Percentiles rank a stretch among this genome's conserved stretches.
Evolutionary conservation across 2,888 invertebrate genomes (phyloP).

Genomic region (Catocala fraxini): DNA sequence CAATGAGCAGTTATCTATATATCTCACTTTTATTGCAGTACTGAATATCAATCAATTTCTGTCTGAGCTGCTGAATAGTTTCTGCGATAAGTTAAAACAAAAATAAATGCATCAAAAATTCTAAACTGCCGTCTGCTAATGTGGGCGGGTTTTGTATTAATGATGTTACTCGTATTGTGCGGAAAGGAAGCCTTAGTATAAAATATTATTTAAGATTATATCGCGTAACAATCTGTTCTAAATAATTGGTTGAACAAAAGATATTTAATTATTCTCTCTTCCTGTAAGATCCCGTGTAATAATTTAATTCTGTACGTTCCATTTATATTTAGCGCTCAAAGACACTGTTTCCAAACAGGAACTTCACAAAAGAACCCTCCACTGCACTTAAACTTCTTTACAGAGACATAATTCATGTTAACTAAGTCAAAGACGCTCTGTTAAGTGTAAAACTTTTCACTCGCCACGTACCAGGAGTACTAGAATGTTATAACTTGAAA

Average conservation of each 20-base stretch:
- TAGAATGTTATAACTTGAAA: slow-evolving; percentile 42
- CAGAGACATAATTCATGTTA: slow-evolving; percentile 50
- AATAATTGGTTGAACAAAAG: background rate
- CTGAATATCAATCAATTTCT: no score
- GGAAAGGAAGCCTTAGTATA: no score
- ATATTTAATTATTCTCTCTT: background rate
- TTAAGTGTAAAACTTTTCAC: slow-evolving; percentile 48
- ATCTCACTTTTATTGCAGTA: no score
- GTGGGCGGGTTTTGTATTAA: no score
- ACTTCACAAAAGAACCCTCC: slow-evolving; percentile 36
- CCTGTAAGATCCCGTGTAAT: background rate
- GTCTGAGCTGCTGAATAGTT: no score
- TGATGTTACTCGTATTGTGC: no score
- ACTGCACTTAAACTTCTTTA: slow-evolving; percentile 35
- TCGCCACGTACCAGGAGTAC: slow-evolving; percentile 32
- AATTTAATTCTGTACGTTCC: slow-evolving; percentile 16
- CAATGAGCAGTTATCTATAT: no score
- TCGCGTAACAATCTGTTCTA: no score
- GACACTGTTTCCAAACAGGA: slow-evolving; percentile 30
- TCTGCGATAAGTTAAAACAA: no score
- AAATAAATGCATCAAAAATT: no score
- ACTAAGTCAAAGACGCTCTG: slow-evolving; percentile 49
- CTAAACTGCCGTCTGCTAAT: no score
- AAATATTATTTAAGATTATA: no score
- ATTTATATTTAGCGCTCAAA: slow-evolving; percentile 17